These are phyloP conservation scores for Drosophila obscura DNA, from an alignment of 1,140 invertebrate species.

Conservation along the genomic window DNA sequence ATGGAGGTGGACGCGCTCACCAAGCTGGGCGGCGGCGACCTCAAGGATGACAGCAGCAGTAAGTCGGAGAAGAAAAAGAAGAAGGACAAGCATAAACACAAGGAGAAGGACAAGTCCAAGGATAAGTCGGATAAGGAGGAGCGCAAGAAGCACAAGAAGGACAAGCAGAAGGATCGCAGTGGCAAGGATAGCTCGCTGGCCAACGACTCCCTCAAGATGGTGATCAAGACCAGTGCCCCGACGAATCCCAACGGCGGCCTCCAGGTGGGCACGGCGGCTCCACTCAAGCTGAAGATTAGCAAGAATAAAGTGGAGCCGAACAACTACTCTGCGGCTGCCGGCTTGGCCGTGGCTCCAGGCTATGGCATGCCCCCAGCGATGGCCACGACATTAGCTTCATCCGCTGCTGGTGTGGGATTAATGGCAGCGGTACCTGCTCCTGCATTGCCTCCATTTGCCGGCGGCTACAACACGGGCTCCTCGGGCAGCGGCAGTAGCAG, in stretches of 20 bases:
- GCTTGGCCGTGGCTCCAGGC: conserved; percentile 39
- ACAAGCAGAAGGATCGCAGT: conserved; percentile 85
- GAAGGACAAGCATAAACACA: conserved; percentile 87
- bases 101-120: conserved; percentile 88
- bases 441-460: conserved; percentile 39
- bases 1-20: conserved; percentile 56
- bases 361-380: conserved; percentile 26
- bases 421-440: conserved; percentile 43
- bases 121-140: conserved; percentile 85
- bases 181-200: conserved; percentile 70
- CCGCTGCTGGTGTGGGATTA: neutral
- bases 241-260: conserved; percentile 59
- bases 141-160: conserved; percentile 88
- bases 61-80: conserved; percentile 86
- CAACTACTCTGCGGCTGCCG: conserved; percentile 51
- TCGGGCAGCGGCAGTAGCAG: conserved; percentile 42
- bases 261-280: conserved; percentile 48
- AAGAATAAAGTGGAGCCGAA: conserved; percentile 85
- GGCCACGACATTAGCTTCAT: conserved; percentile 2
- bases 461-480: conserved; percentile 33
- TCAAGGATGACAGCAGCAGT: conserved; percentile 82
- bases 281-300: conserved; percentile 87
- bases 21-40: conserved; percentile 40
- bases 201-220: conserved; percentile 62
- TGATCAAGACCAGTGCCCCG: conserved; percentile 55